Base-by-base conservation (phyloP, 2,797 vertebrate genomes). In the Ptychobarbus kaznakovi region DNA sequence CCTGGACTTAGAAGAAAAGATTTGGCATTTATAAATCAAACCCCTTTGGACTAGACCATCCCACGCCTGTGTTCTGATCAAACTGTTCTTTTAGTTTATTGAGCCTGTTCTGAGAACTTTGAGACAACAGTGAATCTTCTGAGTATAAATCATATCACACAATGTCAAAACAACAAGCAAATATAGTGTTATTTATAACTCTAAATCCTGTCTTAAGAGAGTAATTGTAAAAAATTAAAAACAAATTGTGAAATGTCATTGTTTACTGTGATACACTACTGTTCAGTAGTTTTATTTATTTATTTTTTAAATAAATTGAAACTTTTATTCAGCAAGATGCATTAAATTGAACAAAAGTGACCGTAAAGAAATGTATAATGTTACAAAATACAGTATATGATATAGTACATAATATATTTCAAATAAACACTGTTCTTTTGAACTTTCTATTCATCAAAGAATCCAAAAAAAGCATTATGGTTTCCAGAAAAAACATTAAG, bases 1-100 rank as follows among this genome's bases (percentile, higher is more conserved):
- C 51, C 25, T 84, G 49, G 63, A 84, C 16, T 56, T 53, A 53
- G 35, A 76, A 79, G 32, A 56, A 83, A 77, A 68, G 16, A 66
- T 58, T 11, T 8, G 5, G 16, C 65, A 61, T 70, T 68, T 56
- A 70, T 78, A 78, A 58, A 84, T 84, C 65, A 70, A 84, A 70
- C 2, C 38, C 12, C 4, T 79, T 35, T 78, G 38, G 18, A 58
- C 5, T 77, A 35, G 16, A 69, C 70, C 12, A 69, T 46, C 12
- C n/a, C 38, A 56, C 2, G 5, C 8, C 40, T 10, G 13, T 18
- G 38, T 38, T 58, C 18, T 38, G 35, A 78, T 38, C 75, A 61
- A 8, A 70, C 22, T 13, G 2, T 42, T 70, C 49, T 69, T 81
- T 81, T 25, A 40, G 20, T 70, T 81, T 81, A 81, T 56, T 56